Base-by-base conservation (phyloP, 1,140 invertebrate genomes). In the Trinorchestia longiramus region DNA sequence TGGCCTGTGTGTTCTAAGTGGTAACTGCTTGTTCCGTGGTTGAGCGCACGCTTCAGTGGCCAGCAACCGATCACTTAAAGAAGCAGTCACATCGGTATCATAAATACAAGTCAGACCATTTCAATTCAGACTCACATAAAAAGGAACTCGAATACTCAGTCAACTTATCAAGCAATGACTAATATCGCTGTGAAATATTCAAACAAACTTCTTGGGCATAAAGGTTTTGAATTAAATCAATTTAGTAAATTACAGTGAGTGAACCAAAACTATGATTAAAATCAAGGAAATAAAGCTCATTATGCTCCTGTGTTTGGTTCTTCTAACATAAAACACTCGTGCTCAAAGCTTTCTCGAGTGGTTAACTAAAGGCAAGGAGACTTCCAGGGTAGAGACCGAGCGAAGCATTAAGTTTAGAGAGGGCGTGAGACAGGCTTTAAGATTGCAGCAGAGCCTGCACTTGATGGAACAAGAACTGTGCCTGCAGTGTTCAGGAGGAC, bases 371-470 rank as follows among this genome's bases (percentile, higher is more conserved):
- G 88, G 88, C n/a, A 90, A 90, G 41, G 36, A 90, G 88, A 90
- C 88, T 1, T 90, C 88, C 41, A 4, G 88, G 15, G 88, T 90
- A 3, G 88, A 41, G 43, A 90, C 88, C n/a, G 88, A 90, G 43
- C 4, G 88, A 42, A 90, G 88, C 88, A 90, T 90, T 41, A 90
- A 90, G 88, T 90, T 90, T 43, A 41, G 88, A 17, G 88, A 90
- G 41, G 88, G 88, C 88, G 88, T 43, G 88, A 8, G 88, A 15
- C 88, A 90, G 41, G 88, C 88, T 8, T 17, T 90, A 36, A 8
- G 88, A 15, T 41, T 90, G 11, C 88, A 90, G 88, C 41, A 90
- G 41, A 90, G n/a, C 43, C 41, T 90, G 43, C 88, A 90, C 43
- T 36, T 90, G 41, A 43, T 42, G 88, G 43, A 28, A 43, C 41